phyloP scores from a whole-genome alignment of 1,140 invertebrate genomes.

The Dufourea novaeangliae region DNA sequence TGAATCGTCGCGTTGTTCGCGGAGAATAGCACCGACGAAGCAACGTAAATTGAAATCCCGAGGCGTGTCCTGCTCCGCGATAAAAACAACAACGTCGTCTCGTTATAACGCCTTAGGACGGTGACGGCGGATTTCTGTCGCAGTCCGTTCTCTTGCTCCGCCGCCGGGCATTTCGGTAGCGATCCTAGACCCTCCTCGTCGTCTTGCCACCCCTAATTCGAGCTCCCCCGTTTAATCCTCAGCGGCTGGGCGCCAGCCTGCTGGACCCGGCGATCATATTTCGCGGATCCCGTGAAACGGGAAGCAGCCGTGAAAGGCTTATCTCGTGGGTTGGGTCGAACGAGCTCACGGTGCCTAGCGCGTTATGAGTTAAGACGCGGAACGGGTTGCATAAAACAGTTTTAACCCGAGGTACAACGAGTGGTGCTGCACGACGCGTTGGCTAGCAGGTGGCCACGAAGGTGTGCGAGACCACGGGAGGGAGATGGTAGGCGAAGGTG shows the following conservation, averaged over 20 bases:
- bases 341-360: neutral
- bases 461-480: constrained; percentile 2
- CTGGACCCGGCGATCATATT: constrained; percentile 59
- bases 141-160: constrained; percentile 13
- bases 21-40: neutral
- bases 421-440: neutral
- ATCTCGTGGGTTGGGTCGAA: constrained; percentile 40
- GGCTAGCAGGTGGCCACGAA: neutral
- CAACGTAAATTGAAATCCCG: constrained; percentile 28
- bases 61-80: constrained; percentile 5
- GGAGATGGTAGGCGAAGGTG: constrained; percentile 2
- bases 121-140: constrained; percentile 1
- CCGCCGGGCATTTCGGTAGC: neutral
- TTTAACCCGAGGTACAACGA: constrained; percentile 17
- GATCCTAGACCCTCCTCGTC: neutral
- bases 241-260: neutral
- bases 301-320: constrained; percentile 55
- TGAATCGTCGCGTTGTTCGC: neutral
- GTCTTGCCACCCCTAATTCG: constrained; percentile 40
- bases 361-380: constrained; percentile 30
- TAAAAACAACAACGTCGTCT: constrained; percentile 30
- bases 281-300: constrained; percentile 56
- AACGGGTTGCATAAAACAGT: constrained; percentile 43
- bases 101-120: constrained; percentile 18
- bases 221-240: constrained; percentile 54